Conservation (phyloP, 1,140 invertebrate species). For the Scaptomyza hsui region DNA sequence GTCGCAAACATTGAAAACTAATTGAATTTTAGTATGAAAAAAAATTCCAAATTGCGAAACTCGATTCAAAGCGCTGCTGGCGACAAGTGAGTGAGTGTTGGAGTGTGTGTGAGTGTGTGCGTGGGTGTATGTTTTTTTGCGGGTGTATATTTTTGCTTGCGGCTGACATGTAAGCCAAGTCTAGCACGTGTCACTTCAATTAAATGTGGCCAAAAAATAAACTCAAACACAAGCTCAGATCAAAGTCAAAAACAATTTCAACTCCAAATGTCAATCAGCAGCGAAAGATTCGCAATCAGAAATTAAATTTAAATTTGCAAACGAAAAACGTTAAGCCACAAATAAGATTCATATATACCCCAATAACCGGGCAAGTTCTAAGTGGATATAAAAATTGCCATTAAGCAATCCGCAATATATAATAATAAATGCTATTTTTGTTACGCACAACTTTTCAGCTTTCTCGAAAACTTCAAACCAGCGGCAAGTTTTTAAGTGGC, state of each 20-base stretch:
- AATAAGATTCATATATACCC: background rate
- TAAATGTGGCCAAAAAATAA: constrained; percentile 15
- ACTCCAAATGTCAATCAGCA: constrained; percentile 12
- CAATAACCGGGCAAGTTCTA: background rate
- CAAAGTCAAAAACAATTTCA: constrained; percentile 39
- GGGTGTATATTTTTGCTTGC: constrained; percentile 12
- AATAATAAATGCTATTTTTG: constrained; percentile 40
- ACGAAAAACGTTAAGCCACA: background rate
- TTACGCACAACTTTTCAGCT: constrained; percentile 54
- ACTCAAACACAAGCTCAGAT: constrained; percentile 19
- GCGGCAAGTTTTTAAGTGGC: constrained; percentile 69
- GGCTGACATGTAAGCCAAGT: constrained; percentile 21
- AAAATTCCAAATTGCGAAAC: constrained; percentile 51
- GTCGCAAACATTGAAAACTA: constrained; percentile 47
- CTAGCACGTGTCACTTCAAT: constrained; percentile 26
- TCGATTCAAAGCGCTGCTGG: constrained; percentile 62
- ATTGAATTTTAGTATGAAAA: constrained; percentile 66
- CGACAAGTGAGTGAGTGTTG: constrained; percentile 20
- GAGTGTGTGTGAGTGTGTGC: background rate
- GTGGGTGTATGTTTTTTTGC: constrained; percentile 6
- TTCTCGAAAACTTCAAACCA: constrained; percentile 48
- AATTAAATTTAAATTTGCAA: constrained; percentile 23
- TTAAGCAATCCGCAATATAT: constrained; percentile 32
- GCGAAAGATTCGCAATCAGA: background rate
- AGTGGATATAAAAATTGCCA: constrained; percentile 15